Base-by-base conservation (phyloP, 2,113 vertebrate genomes). In the Saguinus imperator region DNA sequence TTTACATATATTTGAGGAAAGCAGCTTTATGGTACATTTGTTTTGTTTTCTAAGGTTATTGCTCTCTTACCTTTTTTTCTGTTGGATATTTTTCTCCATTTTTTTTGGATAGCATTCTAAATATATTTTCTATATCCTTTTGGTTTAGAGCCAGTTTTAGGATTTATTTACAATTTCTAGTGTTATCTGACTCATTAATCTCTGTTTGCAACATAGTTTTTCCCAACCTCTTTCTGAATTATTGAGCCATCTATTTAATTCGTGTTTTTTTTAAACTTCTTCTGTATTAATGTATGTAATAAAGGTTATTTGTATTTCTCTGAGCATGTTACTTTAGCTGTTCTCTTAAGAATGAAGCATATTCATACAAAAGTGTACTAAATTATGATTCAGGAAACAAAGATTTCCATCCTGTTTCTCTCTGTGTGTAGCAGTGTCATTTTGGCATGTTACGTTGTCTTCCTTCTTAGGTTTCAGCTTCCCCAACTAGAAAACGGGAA, bases 141-240 rank as follows among this genome's bases (percentile, higher is more conserved):
- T 45, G 57, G 8, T 40, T 32, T 70, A 18, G 6, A 90, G 4
- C 14, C 8, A 52, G 21, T 68, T 87, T 50, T 83, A 79, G 10
- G 37, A n/a, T 57, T 87, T 70, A 68, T 77, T 86, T 48, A 50
- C 37, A 48, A 80, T 50, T 87, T 86, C 10, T 8, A 79, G 6
- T 70, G 13, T 61, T n/a, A 73, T 96, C 84, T 85, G 40, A 94
- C 17, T 77, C 58, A 86, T 93, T 79, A 70, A 75, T 87, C 23
- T 37, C 8, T 77, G 72, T 45, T 72, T 79, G 0, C 40, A 72
- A 85, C 75, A 75, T 87, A 66, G 1, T 77, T 94, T 75, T 75
- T 89, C n/a, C 21, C 61, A 83, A 57, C 10, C 35, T 27, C 32
- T 81, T 89, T 86, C 13, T 64, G 40, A 92, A 61, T 82, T 89